Base-by-base conservation (phyloP, 2,113 vertebrate species). In the Deroptyus accipitrinus region DNA sequence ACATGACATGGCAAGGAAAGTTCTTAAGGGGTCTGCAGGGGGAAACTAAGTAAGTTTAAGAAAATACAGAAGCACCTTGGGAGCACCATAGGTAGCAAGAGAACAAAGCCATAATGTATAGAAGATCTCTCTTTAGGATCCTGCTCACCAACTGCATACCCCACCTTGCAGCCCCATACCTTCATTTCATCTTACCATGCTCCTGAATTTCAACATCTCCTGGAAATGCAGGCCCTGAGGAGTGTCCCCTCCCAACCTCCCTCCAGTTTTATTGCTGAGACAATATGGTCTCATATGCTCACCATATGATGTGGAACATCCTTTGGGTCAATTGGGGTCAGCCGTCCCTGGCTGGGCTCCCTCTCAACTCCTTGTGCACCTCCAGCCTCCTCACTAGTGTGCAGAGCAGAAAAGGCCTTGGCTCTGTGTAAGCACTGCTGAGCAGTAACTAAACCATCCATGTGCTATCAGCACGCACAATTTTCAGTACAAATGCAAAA, bases 201-300 rank as follows among this genome's bases (percentile, higher is more conserved):
- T 75, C 18, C 57, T 46, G 55, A 83, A 55, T 62, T 75, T 33
- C 24, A 75, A 61, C 59, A 64, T 24, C 24, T 39, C 62, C n/a
- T 80, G 35, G 22, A 87, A 93, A 35, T 61, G 17, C 35, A 87
- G 22, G 28, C 46, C 27, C 33, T 25, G 4, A 84, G 30, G 23
- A 67, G 35, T 4, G 27, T 11, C 8, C 4, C 52, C 16, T 1
- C 0, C 16, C 25, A n/a, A 17, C 10, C 30, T 59, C 19, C 15
- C 30, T 22, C 19, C 5, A 27, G 8, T 24, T 78, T 69, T 70
- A 66, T 0, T 19, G 39, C 39, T 54, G 11, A 86, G 20, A 4
- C 39, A 39, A 18, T 44, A 7, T 1, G 13, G 42, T 17, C 33
- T 35, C 57, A 16, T 35, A 35, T 7, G 20, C 33, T 59, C 33